phyloP scores from a whole-genome alignment of 2,888 invertebrate species.

The Eupithecia abbreviata region DNA sequence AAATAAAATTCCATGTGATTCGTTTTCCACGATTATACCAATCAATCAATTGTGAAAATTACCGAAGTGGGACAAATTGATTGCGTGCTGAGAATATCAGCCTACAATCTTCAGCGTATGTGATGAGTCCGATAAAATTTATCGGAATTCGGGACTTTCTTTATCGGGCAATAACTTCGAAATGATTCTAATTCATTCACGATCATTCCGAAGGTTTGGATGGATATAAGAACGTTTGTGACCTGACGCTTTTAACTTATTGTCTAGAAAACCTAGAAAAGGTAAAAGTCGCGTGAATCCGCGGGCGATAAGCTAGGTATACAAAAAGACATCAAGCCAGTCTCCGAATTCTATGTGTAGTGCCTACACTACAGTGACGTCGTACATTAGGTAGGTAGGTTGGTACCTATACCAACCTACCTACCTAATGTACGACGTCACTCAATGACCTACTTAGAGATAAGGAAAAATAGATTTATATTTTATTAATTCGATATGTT shows the following conservation, averaged over 20 bases:
- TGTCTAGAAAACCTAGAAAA: too few relatives aligned
- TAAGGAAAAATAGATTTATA: too few relatives aligned
- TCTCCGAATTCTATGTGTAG: not conserved
- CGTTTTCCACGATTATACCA: not conserved
- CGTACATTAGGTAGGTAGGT: too few relatives aligned
- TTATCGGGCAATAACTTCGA: slow-evolving; percentile 1
- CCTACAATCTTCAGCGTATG: slow-evolving; percentile 14
- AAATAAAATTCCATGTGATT: not conserved
- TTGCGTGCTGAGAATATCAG: slow-evolving; percentile 19
- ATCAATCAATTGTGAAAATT: slow-evolving; percentile 22
- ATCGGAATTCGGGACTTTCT: not conserved
- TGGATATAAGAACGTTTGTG: not conserved
- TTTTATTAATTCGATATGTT: too few relatives aligned
- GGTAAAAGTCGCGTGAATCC: not conserved
- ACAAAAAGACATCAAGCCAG: not conserved
- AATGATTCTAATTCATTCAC: not conserved
- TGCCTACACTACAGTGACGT: too few relatives aligned
- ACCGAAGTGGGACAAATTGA: slow-evolving; percentile 28
- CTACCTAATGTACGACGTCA: too few relatives aligned
- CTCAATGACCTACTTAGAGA: too few relatives aligned
- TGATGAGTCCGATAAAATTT: slow-evolving; percentile 16
- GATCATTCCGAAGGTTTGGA: too few relatives aligned
- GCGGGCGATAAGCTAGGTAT: not conserved
- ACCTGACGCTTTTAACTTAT: not conserved
- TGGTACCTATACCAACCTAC: too few relatives aligned